Base-by-base conservation (phyloP, 2,113 vertebrate species). In the Macroglossus sobrinus region DNA sequence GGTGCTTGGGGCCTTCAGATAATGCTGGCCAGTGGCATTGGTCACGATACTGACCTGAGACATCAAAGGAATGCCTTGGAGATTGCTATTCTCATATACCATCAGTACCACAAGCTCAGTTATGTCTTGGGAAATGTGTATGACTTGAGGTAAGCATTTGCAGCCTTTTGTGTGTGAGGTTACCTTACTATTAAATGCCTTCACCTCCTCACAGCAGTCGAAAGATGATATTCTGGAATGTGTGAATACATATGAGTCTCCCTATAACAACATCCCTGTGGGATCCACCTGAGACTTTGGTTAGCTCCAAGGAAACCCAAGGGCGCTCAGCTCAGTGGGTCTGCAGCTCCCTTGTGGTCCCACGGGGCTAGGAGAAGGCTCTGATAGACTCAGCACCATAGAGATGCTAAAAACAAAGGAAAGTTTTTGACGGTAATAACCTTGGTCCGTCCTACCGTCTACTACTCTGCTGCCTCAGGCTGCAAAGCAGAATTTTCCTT, bases 361-460 rank as follows among this genome's bases (percentile, higher is more conserved):
- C 6, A 0, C 1, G 2, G 59, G 7, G 33, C 45, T 61, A 82
- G 8, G 64, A 33, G 33, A 93, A 69, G 66, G 71, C 76, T 84
- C 80, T 64, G 11, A 68, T 28, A 61, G 40, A 47, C n/a, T 14
- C 72, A 57, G 40, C 2, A 4, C 97, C 90, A 88, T 47, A 84
- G 94, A 76, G 68, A 89, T 66, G 30, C 26, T 63, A 59, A 50
- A 89, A 89, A 72, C 82, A 55, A 66, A 47, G 45, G n/a, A 68
- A 35, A 87, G 69, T 72, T 89, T 87, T 47, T 19, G n/a, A 33
- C 84, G 92, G 55, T 66, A n/a, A 82, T 97, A 96, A 71, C 97
- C 86, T 50, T 43, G 59, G 10, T 50, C 47, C 66, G 12, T 81
- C 81, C 47, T 2, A 85, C 47, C 85, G 71, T 21, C 61, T 85